phyloP scores from a whole-genome alignment of 2,797 vertebrate genomes.

The Tauraco hartlaubi region DNA sequence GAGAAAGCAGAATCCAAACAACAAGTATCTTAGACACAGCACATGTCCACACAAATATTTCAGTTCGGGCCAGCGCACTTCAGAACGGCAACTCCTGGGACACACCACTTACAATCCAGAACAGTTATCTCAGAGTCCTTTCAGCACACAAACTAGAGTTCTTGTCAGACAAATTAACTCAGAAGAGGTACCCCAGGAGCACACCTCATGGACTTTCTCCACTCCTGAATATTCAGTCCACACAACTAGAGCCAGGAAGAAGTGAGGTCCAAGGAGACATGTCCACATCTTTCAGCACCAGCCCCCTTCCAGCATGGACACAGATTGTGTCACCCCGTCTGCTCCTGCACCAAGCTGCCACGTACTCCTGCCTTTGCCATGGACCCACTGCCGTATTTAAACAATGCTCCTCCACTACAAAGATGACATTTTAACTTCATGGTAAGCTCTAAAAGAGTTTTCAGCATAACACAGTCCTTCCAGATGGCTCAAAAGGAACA shows the following conservation, averaged over 20 bases:
- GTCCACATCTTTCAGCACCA: background rate
- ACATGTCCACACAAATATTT: no score
- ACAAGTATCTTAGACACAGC: background rate
- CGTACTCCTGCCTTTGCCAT: background rate
- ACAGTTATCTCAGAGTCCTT: background rate
- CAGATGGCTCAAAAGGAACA: background rate
- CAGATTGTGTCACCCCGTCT: rapidly evolving
- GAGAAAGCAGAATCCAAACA: background rate
- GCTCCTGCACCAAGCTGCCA: background rate
- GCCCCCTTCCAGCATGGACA: background rate
- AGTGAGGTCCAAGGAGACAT: background rate
- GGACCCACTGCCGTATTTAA: background rate
- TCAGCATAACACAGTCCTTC: background rate
- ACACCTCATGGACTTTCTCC: background rate
- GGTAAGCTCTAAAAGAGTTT: background rate
- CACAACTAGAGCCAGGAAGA: rapidly evolving
- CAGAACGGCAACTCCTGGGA: background rate
- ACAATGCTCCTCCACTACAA: rapidly evolving
- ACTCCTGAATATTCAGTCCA: background rate
- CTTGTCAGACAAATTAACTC: background rate
- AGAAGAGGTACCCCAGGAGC: background rate
- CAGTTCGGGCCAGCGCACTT: background rate
- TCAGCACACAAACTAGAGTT: background rate
- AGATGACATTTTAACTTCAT: background rate
- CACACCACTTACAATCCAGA: no score